Evolutionary conservation across 1,140 invertebrate species (phyloP).

Genomic region (Euglossa dilemma): DNA sequence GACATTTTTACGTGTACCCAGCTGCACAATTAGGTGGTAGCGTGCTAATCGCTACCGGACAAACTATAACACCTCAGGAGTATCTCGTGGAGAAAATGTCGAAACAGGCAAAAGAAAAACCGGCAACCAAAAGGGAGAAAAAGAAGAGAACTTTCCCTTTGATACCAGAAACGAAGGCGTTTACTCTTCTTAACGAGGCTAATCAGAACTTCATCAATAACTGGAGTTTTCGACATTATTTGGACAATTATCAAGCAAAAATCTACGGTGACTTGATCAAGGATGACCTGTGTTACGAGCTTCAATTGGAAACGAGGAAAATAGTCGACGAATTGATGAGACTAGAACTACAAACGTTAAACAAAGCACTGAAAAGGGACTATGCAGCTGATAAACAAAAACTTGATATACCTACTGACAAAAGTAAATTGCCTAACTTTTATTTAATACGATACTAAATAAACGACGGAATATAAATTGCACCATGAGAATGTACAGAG

Average conservation of each 20-base stretch:
- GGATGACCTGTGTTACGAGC: conserved; percentile 81
- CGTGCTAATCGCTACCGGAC: conserved; percentile 82
- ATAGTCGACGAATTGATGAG: conserved; percentile 84
- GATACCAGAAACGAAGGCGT: conserved; percentile 73
- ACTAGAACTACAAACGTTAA: conserved; percentile 82
- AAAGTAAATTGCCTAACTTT: background rate
- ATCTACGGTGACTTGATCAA: conserved; percentile 82
- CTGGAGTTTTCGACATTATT: conserved; percentile 80
- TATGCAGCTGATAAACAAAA: conserved; percentile 18
- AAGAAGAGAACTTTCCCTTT: conserved; percentile 40
- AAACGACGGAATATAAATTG: background rate
- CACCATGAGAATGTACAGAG: background rate
- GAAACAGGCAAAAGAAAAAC: conserved; percentile 48
- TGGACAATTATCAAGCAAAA: conserved; percentile 78
- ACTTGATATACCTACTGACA: background rate
- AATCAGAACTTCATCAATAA: conserved; percentile 79
- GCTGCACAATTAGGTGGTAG: conserved; percentile 82
- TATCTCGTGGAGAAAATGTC: conserved; percentile 72
- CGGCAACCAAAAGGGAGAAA: background rate
- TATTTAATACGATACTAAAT: background rate
- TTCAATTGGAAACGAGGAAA: conserved; percentile 83
- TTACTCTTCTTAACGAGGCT: conserved; percentile 73
- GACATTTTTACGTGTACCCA: conserved; percentile 83
- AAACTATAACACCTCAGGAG: conserved; percentile 83
- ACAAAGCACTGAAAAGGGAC: conserved; percentile 82